Evolutionary conservation across 1,140 invertebrate species (phyloP).

Genomic region (Bombus confusus): DNA sequence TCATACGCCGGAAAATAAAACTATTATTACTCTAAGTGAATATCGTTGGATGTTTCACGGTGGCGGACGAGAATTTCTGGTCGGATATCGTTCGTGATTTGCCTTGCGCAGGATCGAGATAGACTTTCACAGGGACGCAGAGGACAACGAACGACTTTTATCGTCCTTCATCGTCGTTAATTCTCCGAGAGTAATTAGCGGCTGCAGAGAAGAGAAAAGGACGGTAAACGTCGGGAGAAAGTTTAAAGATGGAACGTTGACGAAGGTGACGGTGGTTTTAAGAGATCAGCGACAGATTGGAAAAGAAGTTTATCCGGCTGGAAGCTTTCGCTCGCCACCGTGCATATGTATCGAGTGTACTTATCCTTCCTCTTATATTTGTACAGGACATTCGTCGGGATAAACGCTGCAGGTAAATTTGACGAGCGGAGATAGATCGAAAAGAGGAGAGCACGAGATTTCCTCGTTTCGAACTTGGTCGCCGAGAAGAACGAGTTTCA

Average conservation of each 20-base stretch:
- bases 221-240: neutral
- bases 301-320: neutral
- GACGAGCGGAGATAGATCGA: too few relatives aligned
- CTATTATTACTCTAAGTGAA: conserved; percentile 51
- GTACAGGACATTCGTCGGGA: neutral
- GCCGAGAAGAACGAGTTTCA: too few relatives aligned
- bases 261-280: neutral
- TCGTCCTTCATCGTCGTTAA: neutral
- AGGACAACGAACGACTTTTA: neutral
- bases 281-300: neutral
- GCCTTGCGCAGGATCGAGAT: neutral
- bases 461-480: too few relatives aligned
- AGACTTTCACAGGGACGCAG: rapidly evolving
- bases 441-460: too few relatives aligned
- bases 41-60: neutral
- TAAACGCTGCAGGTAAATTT: neutral
- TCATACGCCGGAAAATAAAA: conserved; percentile 59
- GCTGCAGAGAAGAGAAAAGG: neutral
- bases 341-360: neutral
- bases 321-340: neutral
- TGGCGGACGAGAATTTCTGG: neutral
- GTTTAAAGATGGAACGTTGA: too few relatives aligned
- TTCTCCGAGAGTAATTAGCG: neutral
- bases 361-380: neutral
- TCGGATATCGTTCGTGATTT: neutral